A percentile compares a stretch with the other conserved stretches of the same genome.
These are phyloP conservation scores for Diadophis punctatus DNA, from an alignment of 2,113 vertebrate species.

Conservation along the genomic window DNA sequence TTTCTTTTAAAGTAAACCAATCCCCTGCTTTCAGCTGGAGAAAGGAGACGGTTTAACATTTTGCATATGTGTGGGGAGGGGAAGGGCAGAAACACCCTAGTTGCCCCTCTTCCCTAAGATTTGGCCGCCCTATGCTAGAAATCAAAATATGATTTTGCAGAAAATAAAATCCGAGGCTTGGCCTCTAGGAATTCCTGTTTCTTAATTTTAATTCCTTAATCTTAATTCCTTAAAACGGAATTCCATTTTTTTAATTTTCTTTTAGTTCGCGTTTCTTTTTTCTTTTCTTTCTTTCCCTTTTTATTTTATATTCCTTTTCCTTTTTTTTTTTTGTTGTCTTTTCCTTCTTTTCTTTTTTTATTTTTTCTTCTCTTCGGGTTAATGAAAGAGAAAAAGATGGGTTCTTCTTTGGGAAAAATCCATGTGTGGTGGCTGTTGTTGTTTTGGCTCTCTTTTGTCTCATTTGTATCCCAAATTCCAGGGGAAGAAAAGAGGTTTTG, in stretches of 20 bases:
- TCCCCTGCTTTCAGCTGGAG: not conserved
- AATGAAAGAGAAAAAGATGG: not conserved
- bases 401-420: not conserved
- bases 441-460: not conserved
- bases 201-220: too few relatives aligned
- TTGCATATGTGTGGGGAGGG: not conserved
- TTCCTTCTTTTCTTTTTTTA: too few relatives aligned
- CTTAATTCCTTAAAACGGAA: too few relatives aligned
- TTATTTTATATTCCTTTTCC: not conserved
- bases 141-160: not conserved
- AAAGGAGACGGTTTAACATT: not conserved
- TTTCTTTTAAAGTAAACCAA: not conserved
- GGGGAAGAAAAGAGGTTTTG: not conserved
- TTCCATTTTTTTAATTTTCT: too few relatives aligned
- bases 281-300: not conserved
- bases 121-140: not conserved
- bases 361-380: not conserved
- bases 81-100: not conserved
- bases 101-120: too few relatives aligned
- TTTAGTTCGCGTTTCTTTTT: not conserved
- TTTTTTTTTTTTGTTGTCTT: not conserved
- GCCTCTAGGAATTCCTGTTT: not conserved
- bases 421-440: not conserved
- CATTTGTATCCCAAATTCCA: not conserved
- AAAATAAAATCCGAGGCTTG: not conserved